Percentiles rank a stretch among this genome's conserved stretches.
Conservation (phyloP, 2,113 vertebrate genomes). For the Thinocorus orbignyianus region DNA sequence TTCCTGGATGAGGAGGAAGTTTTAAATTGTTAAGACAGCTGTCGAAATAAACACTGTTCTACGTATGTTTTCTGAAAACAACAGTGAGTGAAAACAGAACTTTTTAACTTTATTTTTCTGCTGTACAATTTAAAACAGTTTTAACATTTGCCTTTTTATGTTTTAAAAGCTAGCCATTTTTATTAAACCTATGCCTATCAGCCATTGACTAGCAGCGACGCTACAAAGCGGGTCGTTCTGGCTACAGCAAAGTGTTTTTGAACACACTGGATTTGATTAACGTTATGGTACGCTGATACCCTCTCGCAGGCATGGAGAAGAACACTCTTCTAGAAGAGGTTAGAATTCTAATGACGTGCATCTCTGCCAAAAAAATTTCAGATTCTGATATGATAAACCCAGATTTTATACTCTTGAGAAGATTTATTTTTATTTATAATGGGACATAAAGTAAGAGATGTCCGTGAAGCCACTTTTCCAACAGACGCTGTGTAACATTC, state of each 20-base stretch:
- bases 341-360: conserved; percentile 73
- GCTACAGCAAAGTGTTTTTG: conserved; percentile 79
- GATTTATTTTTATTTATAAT: conserved; percentile 88
- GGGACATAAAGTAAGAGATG: conserved; percentile 82
- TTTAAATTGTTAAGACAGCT: conserved; percentile 83
- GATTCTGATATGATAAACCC: conserved; percentile 79
- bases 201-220: conserved; percentile 68
- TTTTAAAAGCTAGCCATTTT: conserved; percentile 86
- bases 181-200: conserved; percentile 82
- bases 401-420: conserved; percentile 87
- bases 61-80: conserved; percentile 83
- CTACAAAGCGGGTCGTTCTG: conserved; percentile 74
- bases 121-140: conserved; percentile 86
- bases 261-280: conserved; percentile 83
- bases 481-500: conserved; percentile 81
- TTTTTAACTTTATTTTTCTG: conserved; percentile 89
- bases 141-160: conserved; percentile 88
- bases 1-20: conserved; percentile 75
- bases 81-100: conserved; percentile 80
- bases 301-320: conserved; percentile 70
- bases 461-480: conserved; percentile 84
- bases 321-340: conserved; percentile 68
- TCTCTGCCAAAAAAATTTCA: conserved; percentile 82
- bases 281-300: conserved; percentile 74
- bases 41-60: conserved; percentile 82